phyloP scores from a whole-genome alignment of 35 echinoderm and acorn worm genomes.

The Ophioderma brevispina region DNA sequence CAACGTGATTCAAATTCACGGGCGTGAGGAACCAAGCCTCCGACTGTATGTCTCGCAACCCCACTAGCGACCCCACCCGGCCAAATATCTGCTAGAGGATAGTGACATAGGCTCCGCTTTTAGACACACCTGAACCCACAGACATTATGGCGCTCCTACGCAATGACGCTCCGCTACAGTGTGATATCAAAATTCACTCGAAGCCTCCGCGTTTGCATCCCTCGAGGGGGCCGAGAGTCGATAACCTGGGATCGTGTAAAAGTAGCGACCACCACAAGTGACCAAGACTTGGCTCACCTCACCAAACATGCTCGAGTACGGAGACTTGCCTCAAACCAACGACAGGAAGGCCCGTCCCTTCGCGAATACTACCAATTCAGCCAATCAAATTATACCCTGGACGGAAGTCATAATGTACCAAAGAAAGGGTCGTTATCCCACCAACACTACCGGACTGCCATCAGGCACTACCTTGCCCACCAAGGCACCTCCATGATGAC shows the following conservation, averaged over 20 bases:
- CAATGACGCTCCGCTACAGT: background rate
- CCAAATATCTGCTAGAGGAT: background rate
- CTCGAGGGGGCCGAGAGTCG: background rate
- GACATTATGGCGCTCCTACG: no score
- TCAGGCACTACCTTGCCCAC: background rate
- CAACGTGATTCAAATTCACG: slow-evolving; percentile 13
- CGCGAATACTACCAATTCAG: slow-evolving; percentile 19
- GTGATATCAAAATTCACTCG: background rate
- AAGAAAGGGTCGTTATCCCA: slow-evolving; percentile 15
- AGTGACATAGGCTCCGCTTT: background rate
- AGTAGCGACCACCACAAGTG: slow-evolving; percentile 27
- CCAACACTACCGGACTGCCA: background rate
- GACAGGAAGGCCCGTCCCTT: background rate
- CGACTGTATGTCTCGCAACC: slow-evolving; percentile 14
- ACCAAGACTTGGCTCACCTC: slow-evolving; percentile 11
- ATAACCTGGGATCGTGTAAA: slow-evolving; percentile 29
- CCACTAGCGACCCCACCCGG: background rate
- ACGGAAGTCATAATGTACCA: slow-evolving; percentile 23
- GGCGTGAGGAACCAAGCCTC: slow-evolving; percentile 5
- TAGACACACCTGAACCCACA: no score
- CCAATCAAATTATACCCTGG: background rate
- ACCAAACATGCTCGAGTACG: slow-evolving; percentile 22
- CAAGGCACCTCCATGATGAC: slow-evolving; percentile 34
- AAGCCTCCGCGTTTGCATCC: background rate
- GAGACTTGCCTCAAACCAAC: slow-evolving; percentile 12